Evolutionary conservation across 2,797 vertebrate species (phyloP).

Genomic region (Nyctibius grandis): DNA sequence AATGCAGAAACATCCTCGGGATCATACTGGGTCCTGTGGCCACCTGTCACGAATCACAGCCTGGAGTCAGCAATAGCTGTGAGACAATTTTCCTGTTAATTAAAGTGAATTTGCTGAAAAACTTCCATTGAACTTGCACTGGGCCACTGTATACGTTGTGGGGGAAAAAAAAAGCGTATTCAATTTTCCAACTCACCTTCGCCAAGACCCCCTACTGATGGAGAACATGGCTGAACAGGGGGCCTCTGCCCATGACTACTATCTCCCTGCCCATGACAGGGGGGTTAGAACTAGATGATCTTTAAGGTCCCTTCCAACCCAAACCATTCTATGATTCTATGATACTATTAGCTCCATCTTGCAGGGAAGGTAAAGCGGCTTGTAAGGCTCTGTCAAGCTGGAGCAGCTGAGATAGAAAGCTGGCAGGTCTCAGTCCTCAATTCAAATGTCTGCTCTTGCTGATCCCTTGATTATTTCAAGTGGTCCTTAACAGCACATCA

Average conservation of each 20-base stretch:
- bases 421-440: too few relatives aligned
- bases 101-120: background rate
- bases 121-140: background rate
- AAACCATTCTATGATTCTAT: too few relatives aligned
- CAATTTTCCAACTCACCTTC: background rate
- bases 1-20: background rate
- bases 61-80: background rate
- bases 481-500: background rate
- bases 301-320: too few relatives aligned
- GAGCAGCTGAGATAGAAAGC: too few relatives aligned
- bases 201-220: background rate
- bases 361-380: too few relatives aligned
- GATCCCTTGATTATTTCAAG: background rate
- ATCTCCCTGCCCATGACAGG: too few relatives aligned
- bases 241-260: too few relatives aligned
- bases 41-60: background rate
- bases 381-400: too few relatives aligned
- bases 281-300: too few relatives aligned
- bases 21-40: background rate
- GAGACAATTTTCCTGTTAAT: background rate
- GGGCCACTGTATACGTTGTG: background rate
- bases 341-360: too few relatives aligned
- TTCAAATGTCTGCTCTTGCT: background rate
- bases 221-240: background rate
- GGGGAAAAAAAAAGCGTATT: background rate